Conservation (phyloP, 1,140 invertebrate genomes). For the Eubasilissa regina region DNA sequence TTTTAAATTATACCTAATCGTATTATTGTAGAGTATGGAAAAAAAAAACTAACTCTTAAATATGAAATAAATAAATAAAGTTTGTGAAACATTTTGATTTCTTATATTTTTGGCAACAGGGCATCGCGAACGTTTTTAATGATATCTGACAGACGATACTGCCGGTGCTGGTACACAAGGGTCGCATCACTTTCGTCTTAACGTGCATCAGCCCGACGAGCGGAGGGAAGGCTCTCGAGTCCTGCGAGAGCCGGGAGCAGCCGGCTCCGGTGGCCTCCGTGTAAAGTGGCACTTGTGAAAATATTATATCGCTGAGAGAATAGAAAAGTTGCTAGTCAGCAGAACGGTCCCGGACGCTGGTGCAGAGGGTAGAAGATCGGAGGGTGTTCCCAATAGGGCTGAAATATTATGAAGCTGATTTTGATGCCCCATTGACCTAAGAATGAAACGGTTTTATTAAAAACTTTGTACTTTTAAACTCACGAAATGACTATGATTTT, state of each 20-base stretch:
- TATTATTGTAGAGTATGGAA: too few species aligned
- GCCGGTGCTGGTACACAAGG: conserved; percentile 1
- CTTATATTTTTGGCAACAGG: too few species aligned
- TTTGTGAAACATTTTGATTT: too few species aligned
- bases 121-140: conserved; percentile 12
- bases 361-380: neutral
- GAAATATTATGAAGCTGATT: conserved; percentile 24
- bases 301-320: conserved; percentile 57
- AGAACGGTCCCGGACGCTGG: conserved; percentile 23
- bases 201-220: neutral
- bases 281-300: conserved; percentile 55
- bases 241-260: conserved; percentile 15
- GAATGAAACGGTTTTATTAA: neutral
- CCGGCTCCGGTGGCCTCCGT: conserved; percentile 37
- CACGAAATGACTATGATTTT: neutral
- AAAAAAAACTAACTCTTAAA: too few species aligned
- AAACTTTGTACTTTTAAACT: neutral
- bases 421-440: conserved; percentile 27
- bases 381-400: conserved; percentile 16
- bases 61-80: too few species aligned
- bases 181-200: conserved; percentile 29
- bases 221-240: conserved; percentile 24
- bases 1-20: too few species aligned
- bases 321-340: conserved; percentile 53
- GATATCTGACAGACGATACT: conserved; percentile 28